Base-by-base conservation (phyloP, 2,888 invertebrate species). In the Dolichopus griseipennis region DNA sequence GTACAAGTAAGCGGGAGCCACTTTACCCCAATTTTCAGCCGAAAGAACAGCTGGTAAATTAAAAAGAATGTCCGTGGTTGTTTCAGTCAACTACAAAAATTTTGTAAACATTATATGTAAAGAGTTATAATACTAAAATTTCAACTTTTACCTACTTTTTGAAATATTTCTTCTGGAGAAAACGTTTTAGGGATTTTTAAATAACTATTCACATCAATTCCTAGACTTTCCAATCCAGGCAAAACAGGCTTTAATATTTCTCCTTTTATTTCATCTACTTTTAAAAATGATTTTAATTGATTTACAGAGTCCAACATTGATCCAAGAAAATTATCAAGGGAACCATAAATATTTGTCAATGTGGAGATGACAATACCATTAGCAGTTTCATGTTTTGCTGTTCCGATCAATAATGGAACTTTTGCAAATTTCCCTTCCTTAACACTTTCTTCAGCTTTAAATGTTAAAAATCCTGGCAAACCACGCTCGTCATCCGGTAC, bases 11-110 rank as follows among this genome's bases (percentile, higher is more conserved):
- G 90, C 85, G 0, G 87, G 85, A 0, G 87, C 85, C 1, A 83
- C 81, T 65, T 83, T 79, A 70, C 87, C 86, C 92, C 92, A 92
- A n/a, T 86, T 83, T 71, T 87, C 83, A 0, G 87, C 88, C 7
- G 88, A 89, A 66, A 90, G 80, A 76, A 88, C 89, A 1, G 90
- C 90, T 1, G 92, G 92, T 67, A 89, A 85, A 76, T 91, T 91
- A 76, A 91, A 92, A 21, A 92, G 77, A 0, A 90, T 90, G 76
- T 92, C 91, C 33, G 87, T 90, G 84, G 81, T 81, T 15, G 78
- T 74, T 66, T 81, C 79, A 1, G 78, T 75, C 6, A 81, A 68
- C 77, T 77, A 61, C 1, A 65, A 67, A 43, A 67, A 68, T 52
- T 15, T 64, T 1, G 8, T 64, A 18, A 66, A n/a, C 65, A 18